These are phyloP conservation scores for Heliconius aoede DNA, from an alignment of 2,888 invertebrate species.

Conservation along the genomic window DNA sequence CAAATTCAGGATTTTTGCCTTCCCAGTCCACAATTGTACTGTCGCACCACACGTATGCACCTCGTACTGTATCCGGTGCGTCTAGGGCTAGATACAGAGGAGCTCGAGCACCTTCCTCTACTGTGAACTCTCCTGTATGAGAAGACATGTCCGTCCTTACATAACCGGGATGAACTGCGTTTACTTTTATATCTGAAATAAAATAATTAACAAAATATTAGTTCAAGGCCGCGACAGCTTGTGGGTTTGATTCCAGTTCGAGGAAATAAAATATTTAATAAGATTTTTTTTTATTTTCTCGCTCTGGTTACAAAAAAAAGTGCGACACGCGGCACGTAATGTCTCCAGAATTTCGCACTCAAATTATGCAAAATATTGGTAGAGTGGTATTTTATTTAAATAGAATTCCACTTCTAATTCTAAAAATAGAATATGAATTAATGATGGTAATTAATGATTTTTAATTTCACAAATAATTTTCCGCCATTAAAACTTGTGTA, in stretches of 20 bases:
- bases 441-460: no score
- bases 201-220: neutral
- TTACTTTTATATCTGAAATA: slow-evolving; percentile 68
- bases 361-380: no score
- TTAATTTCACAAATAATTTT: no score
- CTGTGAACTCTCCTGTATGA: slow-evolving; percentile 81
- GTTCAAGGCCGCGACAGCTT: neutral
- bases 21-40: slow-evolving; percentile 83
- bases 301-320: neutral
- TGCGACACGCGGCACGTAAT: neutral
- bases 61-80: slow-evolving; percentile 80
- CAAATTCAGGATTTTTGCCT: slow-evolving; percentile 3
- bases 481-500: no score
- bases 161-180: slow-evolving; percentile 88
- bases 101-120: slow-evolving; percentile 82
- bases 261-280: neutral
- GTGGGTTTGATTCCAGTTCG: neutral
- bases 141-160: slow-evolving; percentile 90
- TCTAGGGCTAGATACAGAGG: slow-evolving; percentile 80
- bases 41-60: slow-evolving; percentile 86
- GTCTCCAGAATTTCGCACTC: neutral
- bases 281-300: neutral
- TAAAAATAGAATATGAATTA: no score
- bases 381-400: no score
- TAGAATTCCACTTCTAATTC: no score